Percentiles rank a stretch among this genome's conserved stretches.
phyloP scores from a whole-genome alignment of 2,113 vertebrate species.

The Lycaon pictus region DNA sequence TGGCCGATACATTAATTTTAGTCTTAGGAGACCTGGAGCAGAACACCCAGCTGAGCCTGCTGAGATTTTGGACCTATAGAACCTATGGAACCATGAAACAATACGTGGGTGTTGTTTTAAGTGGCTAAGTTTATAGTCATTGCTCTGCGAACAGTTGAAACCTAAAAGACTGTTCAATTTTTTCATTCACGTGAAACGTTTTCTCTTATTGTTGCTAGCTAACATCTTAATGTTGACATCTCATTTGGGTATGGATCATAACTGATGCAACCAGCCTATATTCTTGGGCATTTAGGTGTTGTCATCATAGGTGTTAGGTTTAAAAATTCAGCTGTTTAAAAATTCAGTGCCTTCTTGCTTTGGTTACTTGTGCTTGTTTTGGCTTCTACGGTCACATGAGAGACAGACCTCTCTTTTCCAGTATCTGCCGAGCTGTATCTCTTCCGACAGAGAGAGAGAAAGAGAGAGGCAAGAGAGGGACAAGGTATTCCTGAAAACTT shows the following conservation, averaged over 20 bases:
- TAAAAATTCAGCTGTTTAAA: background rate
- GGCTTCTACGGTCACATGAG: background rate
- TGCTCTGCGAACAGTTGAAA: background rate
- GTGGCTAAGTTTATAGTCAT: background rate
- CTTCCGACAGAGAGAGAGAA: background rate
- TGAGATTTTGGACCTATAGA: background rate
- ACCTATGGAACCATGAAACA: background rate
- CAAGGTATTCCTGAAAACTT: background rate
- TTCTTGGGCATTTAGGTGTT: background rate
- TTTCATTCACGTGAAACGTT: background rate
- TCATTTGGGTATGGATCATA: background rate
- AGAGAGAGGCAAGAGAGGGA: too few species aligned
- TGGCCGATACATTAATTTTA: background rate
- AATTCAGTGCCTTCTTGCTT: background rate
- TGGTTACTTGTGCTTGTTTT: background rate
- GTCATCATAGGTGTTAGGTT: background rate
- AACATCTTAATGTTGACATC: background rate
- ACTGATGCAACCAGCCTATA: background rate
- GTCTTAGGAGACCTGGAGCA: background rate
- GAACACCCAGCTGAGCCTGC: background rate
- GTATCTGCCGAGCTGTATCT: background rate
- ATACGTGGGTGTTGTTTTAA: background rate
- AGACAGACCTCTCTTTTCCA: background rate
- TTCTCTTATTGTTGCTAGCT: background rate
- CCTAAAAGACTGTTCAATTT: background rate